These are phyloP conservation scores for Drosophila antonietae DNA, from an alignment of 2,888 invertebrate species.

Conservation along the genomic window DNA sequence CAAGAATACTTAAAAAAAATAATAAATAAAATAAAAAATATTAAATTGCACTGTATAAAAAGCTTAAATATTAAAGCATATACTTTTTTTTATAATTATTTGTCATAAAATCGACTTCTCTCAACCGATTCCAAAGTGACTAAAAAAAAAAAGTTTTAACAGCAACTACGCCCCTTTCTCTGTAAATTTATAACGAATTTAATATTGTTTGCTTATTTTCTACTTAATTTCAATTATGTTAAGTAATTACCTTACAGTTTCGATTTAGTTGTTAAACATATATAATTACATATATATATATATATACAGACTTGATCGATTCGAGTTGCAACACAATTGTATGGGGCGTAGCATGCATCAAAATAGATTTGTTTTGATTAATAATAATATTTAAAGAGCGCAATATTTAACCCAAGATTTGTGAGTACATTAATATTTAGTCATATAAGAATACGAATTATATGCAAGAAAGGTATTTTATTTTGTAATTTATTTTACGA, in stretches of 20 bases:
- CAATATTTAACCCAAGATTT: conserved; percentile 75
- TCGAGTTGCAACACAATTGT: conserved; percentile 38
- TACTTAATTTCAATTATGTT: conserved; percentile 43
- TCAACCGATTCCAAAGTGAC: conserved; percentile 48
- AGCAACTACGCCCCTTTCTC: conserved; percentile 18
- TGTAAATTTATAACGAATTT: conserved; percentile 70
- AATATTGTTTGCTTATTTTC: conserved; percentile 23
- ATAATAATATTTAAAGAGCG: conserved; percentile 56
- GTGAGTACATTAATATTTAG: conserved; percentile 74
- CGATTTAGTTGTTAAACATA: conserved; percentile 20
- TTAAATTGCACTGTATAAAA: conserved; percentile 49
- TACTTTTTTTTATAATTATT: conserved; percentile 38
- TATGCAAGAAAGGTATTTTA: conserved; percentile 73
- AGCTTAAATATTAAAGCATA: conserved; percentile 49
- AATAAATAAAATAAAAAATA: conserved; percentile 22
- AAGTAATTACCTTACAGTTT: conserved; percentile 61
- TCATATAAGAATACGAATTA: conserved; percentile 64
- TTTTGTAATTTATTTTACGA: conserved; percentile 81
- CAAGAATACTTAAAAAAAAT: conserved; percentile 16
- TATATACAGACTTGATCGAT: conserved; percentile 13
- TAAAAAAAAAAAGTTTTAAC: background rate
- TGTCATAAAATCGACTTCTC: conserved; percentile 44
- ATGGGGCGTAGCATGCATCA: conserved; percentile 22
- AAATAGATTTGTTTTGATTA: conserved; percentile 37
- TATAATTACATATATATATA: background rate